Base-by-base conservation (phyloP, 2,113 vertebrate species). In the Cettia cetti region DNA sequence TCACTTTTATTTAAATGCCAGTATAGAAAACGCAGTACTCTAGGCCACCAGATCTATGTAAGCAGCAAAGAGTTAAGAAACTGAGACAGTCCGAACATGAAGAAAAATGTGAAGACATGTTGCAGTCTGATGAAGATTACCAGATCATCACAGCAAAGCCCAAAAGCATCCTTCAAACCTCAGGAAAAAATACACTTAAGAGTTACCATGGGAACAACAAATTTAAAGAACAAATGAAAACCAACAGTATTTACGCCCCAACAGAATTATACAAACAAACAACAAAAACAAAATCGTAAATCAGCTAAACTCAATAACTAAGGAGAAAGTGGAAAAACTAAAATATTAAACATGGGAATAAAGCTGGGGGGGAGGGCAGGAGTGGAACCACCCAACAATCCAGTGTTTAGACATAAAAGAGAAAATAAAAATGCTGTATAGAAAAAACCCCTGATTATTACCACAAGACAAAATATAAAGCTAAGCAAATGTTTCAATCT, bases 161-260 rank as follows among this genome's bases (percentile, higher is more conserved):
- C 79, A 82, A 96, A 96, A 98, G 64, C 94, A 96, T 97, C 97
- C 75, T 96, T 97, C 95, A 96, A 91, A 95, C 86, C 93, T 95
- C 95, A 96, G 79, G 76, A 95, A 96, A 97, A 95, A 93, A 92
- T 50, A 70, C 77, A 77, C 95, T 96, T 83, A 97, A 95, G 95
- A 82, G 91, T 98, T 97, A 93, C 97, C 91, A 98, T 97, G 94
- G 97, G 64, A 98, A 97, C 95, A 94, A 92, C 87, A 94, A 97
- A 96, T 98, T 97, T 97, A 98, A 97, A 83, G 96, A 96, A 96
- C 87, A 94, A 95, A 92, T 98, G 95, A 97, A 97, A 91, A 35
- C 28, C 86, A 92, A 93, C 91, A 96, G 94, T 96, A 95, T 97
- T 97, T 97, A 96, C 77, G 98, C 95, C 90, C 96, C 92, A 95